Base-by-base conservation (phyloP, 1,140 invertebrate species). In the Temnothorax longispinosus region DNA sequence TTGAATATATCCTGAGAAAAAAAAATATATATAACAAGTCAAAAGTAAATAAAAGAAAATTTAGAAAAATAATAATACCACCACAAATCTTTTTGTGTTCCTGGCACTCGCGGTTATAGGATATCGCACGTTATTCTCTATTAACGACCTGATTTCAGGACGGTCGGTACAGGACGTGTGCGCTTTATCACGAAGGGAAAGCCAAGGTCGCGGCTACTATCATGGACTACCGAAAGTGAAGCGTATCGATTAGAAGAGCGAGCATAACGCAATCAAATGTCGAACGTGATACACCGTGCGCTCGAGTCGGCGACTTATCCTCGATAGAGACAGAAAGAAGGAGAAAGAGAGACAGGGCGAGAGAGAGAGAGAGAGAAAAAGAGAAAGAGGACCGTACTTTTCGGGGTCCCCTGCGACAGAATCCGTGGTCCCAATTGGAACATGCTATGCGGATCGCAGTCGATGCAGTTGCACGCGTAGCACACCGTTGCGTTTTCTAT, bases 101-200 rank as follows among this genome's bases (percentile, higher is more conserved):
- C 54, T 81, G 75, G 85, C 82, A 71, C 78, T 52, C 72, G 35
- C 64, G 64, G 47, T 81, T 69, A 50, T 87, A 58, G 50, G 38
- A 69, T 56, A 41, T 56, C 72, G 62, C 82, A 69, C 58, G 38
- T 64, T 84, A 60, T 89, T 75, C 27, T 84, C 65, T 72, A 90
- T 74, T 89, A 91, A 91, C 87, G 81, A 69, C 91, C 90, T 92
- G 90, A 91, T 92, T 92, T 91, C 91, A 92, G 91, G 89, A 88
- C 77, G 38, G 80, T 82, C 82, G 58, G 82, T 78, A 85, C 82
- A 82, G 80, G 80, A 84, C 69, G 56, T 84, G 80, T 84, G 69
- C 69, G 54, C 69, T 84, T 80, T 80, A 69, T 69, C 85, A 80
- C 85, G 60, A 86, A 67, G 76, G 21, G 76, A 81, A 86, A 86